Base-by-base conservation (phyloP, 2,888 invertebrate genomes). In the Lasius fuliginosus region DNA sequence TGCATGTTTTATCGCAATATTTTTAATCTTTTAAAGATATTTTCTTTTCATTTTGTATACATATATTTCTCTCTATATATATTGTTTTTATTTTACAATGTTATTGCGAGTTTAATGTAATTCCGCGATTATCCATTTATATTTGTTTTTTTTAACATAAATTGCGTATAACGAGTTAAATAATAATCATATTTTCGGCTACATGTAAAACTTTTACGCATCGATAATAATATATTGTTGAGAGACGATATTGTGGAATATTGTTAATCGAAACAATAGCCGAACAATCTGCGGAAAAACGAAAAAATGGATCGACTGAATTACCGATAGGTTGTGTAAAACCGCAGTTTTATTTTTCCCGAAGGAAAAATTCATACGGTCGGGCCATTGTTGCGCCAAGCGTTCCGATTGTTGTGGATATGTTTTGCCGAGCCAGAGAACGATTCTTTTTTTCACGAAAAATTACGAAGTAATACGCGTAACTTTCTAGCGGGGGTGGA, bases 381-480 rank as follows among this genome's bases (percentile, higher is more conserved):
- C 12, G 12, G 5, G 30, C 33, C 3, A 23, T 30, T 49, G 65
- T 53, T 75, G 9, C n/a, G 15, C n/a, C 15, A n/a, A 30, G 23
- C 11, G 23, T 9, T 23, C 36, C 65, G 65, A 36, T 65, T 18
- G 46, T 46, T 15, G 18, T 15, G 18, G n/a, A 49, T 36, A 60
- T 18, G 42, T 27, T 49, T 65, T 30, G 30, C 23, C 5, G 5
- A 15, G 8, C 27, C 15, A 23, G 27, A 56, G 42, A 33, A 64
- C 23, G 53, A 36, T 27, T 56, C n/a, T 77, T 27, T 56, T 77
- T 56, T 77, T 33, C 23, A 53, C 33, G n/a, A 64, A 40, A 77
- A 68, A 58, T 67, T 15, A 68, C 9, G 30, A 53, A 40, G n/a
- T 30, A 42, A 27, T 40, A 9, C 18, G 49, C 18, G 40, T 42